Base-by-base conservation (phyloP, 2,888 invertebrate species). In the Mimachlamys varia region DNA sequence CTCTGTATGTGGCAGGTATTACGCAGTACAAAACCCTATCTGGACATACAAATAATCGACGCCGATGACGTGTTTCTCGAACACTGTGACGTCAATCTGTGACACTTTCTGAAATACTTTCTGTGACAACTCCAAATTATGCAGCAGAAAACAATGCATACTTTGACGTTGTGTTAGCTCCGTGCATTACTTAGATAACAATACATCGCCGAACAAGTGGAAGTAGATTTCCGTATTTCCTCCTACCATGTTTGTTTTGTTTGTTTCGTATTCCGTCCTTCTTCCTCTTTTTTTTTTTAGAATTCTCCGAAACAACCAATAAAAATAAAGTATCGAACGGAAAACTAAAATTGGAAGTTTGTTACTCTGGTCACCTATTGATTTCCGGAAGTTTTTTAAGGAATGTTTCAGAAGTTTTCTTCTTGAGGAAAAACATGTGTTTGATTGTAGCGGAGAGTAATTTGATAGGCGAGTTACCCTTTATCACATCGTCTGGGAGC, bases 211-310 rank as follows among this genome's bases (percentile, higher is more conserved):
- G 3, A 7, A 44, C 27, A 22, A 12, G 76, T 76, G 27, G 76
- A 76, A 76, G 76, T 76, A 44, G 44, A 33, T 76, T 76, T 76
- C 76, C 76, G 76, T 27, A 76, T 76, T 76, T 76, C 44, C 33
- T 33, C 12, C 76, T 76, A 33, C 76, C 76, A 33, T 27, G 76
- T 76, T 22, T 76, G 27, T 76, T 76, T 76, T 33, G 5, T 4
- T 76, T 76, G 22, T 22, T 76, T 27, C 13, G 12, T 76, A 33
- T 15, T 22, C 58, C 58, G 76, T 76, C 76, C 76, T 76, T 76
- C 76, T 76, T 76, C 76, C 76, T 27, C 76, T 76, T 76, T 76
- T 27, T 10, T 17, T 1, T 53, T n/a, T n/a, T n/a, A n/a, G n/a
- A n/a, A n/a, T n/a, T 7, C 1, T 53, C n/a, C 22, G 76, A 12